Evolutionary conservation across 2,113 vertebrate genomes (phyloP).

Genomic region (Myodes glareolus): DNA sequence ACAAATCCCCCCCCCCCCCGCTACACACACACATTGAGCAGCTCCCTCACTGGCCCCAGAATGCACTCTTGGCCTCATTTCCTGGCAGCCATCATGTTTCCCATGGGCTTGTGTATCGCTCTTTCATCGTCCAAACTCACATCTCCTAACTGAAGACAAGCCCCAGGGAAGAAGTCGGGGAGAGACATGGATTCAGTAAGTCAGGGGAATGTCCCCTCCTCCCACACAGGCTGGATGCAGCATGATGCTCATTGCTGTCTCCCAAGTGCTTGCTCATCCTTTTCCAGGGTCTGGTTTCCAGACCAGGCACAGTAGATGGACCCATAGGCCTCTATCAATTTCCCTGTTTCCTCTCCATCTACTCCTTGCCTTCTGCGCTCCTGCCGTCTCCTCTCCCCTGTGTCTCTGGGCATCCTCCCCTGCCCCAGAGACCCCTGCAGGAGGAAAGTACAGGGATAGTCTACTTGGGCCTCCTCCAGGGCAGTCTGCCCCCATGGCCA

Average conservation of each 20-base stretch:
- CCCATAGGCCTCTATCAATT: neutral
- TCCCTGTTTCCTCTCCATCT: neutral
- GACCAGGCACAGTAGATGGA: fast-evolving
- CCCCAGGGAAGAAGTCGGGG: neutral
- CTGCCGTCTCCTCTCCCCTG: neutral
- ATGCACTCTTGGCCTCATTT: neutral
- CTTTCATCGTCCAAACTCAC: neutral
- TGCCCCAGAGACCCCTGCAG: neutral
- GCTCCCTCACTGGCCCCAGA: neutral
- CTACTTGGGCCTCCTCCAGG: too few species aligned
- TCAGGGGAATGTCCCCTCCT: neutral
- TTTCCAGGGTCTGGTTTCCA: neutral
- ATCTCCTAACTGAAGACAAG: neutral
- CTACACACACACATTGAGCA: neutral
- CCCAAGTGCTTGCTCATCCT: neutral
- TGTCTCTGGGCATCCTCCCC: neutral
- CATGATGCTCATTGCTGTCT: too few species aligned
- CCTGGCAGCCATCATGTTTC: neutral
- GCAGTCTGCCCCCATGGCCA: neutral
- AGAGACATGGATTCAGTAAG: neutral
- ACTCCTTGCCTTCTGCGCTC: neutral
- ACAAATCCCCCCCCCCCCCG: fast-evolving
- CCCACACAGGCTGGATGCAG: too few species aligned
- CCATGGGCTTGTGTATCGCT: neutral
- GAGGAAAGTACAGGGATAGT: neutral